Conservation (phyloP, 2,113 vertebrate genomes). For the Numida meleagris region DNA sequence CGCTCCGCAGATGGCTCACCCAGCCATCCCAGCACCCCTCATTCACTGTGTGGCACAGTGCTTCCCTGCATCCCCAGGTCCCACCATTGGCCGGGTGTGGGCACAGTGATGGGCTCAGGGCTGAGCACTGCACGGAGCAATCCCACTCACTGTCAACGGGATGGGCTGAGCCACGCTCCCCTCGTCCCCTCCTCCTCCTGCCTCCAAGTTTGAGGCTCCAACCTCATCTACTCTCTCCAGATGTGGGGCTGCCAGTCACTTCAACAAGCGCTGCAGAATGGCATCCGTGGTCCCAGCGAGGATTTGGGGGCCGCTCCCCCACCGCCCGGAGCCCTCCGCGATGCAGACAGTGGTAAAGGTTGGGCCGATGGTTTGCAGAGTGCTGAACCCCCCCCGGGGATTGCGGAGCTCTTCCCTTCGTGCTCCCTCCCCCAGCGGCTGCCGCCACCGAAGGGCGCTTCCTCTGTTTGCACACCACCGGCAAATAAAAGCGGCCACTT, state of each 20-base stretch:
- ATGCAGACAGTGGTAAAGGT: neutral
- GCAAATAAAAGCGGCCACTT: constrained; percentile 30
- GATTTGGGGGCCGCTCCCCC: no score
- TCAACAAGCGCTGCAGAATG: no score
- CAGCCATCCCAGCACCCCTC: neutral
- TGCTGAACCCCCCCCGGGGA: neutral
- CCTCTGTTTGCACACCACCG: constrained; percentile 1
- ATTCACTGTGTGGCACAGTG: neutral
- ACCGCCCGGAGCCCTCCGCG: no score
- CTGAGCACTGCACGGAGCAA: fast-evolving
- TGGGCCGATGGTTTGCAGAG: neutral
- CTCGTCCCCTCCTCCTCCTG: neutral
- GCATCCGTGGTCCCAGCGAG: no score
- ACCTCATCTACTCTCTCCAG: neutral
- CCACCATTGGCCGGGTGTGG: neutral
- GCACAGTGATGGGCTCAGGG: no score
- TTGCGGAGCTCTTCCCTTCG: neutral
- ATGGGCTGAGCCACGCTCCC: neutral
- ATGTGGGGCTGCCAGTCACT: no score
- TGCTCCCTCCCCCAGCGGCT: neutral
- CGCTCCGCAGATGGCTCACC: neutral
- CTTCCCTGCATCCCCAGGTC: neutral
- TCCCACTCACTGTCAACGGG: no score
- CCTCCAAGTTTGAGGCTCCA: neutral
- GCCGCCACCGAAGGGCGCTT: constrained; percentile 55